A percentile compares a stretch with the other conserved stretches of the same genome.
Evolutionary conservation across 2,113 vertebrate species (phyloP).

Genomic region (Microcebus griseorufus): DNA sequence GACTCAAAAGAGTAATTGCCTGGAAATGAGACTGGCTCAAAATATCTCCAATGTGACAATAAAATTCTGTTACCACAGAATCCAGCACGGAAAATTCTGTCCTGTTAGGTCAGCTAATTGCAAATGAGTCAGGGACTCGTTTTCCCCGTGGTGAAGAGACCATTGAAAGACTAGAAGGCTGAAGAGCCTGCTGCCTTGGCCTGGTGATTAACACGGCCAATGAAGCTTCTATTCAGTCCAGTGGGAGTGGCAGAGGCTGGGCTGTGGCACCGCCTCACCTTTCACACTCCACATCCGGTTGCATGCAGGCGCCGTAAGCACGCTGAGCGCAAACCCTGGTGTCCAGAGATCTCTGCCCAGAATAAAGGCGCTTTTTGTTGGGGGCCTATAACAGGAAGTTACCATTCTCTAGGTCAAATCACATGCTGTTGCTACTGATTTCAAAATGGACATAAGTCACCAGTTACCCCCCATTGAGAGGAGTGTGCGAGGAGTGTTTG

Average conservation of each 20-base stretch:
- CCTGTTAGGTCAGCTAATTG: constrained; percentile 93
- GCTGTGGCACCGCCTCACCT: constrained; percentile 89
- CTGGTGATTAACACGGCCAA: constrained; percentile 83
- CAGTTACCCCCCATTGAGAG: constrained; percentile 38
- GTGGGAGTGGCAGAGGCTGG: constrained; percentile 84
- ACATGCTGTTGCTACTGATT: constrained; percentile 76
- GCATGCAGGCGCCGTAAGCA: constrained; percentile 84
- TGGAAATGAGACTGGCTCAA: constrained; percentile 87
- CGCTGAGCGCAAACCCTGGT: constrained; percentile 86
- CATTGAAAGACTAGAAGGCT: constrained; percentile 95
- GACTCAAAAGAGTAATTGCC: constrained; percentile 86
- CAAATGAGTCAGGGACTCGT: constrained; percentile 92
- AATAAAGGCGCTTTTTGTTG: constrained; percentile 90
- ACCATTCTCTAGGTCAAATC: constrained; percentile 88
- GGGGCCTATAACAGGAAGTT: constrained; percentile 92
- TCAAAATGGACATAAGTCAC: constrained; percentile 76
- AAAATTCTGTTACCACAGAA: constrained; percentile 91
- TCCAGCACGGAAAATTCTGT: constrained; percentile 93
- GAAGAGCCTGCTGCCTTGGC: constrained; percentile 86
- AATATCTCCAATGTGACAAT: constrained; percentile 95
- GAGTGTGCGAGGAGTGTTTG: background rate
- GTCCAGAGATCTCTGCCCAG: constrained; percentile 87
- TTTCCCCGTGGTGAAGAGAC: constrained; percentile 93
- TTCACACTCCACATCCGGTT: constrained; percentile 92
- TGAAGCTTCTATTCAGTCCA: constrained; percentile 89